Evolutionary conservation across 2,113 vertebrate genomes (phyloP).

Genomic region (Apeltes quadracus): DNA sequence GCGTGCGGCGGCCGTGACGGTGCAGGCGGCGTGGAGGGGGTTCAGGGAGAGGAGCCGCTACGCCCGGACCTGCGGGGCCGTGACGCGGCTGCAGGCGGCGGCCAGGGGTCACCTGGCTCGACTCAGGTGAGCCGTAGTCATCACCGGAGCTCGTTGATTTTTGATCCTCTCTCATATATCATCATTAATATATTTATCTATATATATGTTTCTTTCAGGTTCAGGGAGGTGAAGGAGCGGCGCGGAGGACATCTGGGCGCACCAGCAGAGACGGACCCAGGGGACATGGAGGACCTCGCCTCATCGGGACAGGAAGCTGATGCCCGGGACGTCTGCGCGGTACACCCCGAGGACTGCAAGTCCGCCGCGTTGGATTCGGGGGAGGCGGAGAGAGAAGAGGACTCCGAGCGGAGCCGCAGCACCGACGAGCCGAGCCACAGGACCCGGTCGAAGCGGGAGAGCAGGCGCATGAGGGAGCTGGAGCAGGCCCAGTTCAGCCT

Average conservation of each 20-base stretch:
- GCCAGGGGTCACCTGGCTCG: conserved; percentile 84
- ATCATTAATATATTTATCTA: too few relatives aligned
- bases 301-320: conserved; percentile 16
- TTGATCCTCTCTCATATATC: background rate
- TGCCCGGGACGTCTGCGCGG: background rate
- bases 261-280: conserved; percentile 65
- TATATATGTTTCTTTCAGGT: conserved; percentile 72
- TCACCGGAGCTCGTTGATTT: background rate
- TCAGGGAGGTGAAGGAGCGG: conserved; percentile 82
- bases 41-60: conserved; percentile 76
- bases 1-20: conserved; percentile 77
- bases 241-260: conserved; percentile 62
- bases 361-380: conserved; percentile 76
- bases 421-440: conserved; percentile 87
- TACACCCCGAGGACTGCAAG: conserved; percentile 22
- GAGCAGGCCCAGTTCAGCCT: conserved; percentile 96
- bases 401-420: conserved; percentile 83
- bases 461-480: conserved; percentile 92
- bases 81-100: conserved; percentile 82
- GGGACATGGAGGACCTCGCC: conserved; percentile 77
- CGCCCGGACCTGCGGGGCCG: conserved; percentile 47
- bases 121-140: conserved; percentile 81
- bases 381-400: conserved; percentile 86
- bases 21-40: conserved; percentile 88
- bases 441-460: conserved; percentile 92